These are phyloP conservation scores for Cephus cinctus DNA, from an alignment of 1,140 invertebrate genomes.

Conservation along the genomic window DNA sequence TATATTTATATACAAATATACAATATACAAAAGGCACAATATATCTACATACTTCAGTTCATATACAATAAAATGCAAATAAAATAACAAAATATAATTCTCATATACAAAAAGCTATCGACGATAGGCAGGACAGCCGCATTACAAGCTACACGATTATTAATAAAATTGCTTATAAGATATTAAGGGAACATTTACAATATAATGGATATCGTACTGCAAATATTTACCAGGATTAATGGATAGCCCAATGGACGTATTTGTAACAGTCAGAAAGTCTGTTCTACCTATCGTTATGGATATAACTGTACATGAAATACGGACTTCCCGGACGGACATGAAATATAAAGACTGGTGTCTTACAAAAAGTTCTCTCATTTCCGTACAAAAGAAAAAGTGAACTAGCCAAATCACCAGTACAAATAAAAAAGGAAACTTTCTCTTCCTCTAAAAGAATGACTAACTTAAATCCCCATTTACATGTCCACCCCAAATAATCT, in stretches of 20 bases:
- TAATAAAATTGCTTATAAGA: constrained; percentile 11
- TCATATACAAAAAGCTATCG: constrained; percentile 30
- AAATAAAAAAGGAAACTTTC: too few species aligned
- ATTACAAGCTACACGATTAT: constrained; percentile 6
- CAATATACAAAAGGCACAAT: constrained; percentile 55
- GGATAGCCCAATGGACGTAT: too few species aligned
- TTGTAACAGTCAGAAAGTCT: too few species aligned
- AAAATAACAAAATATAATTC: constrained; percentile 44
- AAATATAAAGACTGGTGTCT: too few species aligned
- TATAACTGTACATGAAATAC: not conserved
- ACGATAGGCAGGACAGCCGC: not conserved
- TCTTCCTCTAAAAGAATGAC: too few species aligned
- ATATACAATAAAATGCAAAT: constrained; percentile 50
- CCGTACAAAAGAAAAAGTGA: not conserved
- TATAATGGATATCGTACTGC: too few species aligned
- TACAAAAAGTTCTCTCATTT: too few species aligned
- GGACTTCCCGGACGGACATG: not conserved
- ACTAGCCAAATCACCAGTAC: not conserved
- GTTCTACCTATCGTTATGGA: too few species aligned
- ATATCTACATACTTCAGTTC: constrained; percentile 53
- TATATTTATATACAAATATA: constrained; percentile 55
- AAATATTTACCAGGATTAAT: too few species aligned
- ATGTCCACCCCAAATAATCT: too few species aligned
- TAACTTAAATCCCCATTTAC: too few species aligned
- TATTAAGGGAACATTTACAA: too few species aligned